Base-by-base conservation (phyloP, 2,888 invertebrate genomes). In the Hemistola chrysoprasaria region DNA sequence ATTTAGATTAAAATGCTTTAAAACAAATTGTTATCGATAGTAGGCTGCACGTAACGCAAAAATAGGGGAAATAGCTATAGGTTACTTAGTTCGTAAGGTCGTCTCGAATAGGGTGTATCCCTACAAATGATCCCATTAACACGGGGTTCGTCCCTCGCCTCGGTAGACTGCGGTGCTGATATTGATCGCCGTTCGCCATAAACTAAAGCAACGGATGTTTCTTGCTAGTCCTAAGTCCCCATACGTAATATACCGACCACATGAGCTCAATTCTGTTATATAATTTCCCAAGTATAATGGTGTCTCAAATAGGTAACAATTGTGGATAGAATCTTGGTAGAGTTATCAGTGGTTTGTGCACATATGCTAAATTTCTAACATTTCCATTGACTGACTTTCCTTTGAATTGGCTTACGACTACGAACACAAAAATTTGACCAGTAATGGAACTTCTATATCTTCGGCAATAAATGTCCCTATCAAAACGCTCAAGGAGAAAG, bases 101-200 rank as follows among this genome's bases (percentile, higher is more conserved):
- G 59, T 61, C 61, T 58, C 59, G 53, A 59, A 56, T 65, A 65
- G 65, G 67, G 63, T 65, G 69, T 65, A 66, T 67, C 67, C 68
- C 65, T 73, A 70, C 69, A 71, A 74, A 75, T 73, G 71, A 72
- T 69, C 65, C 72, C 69, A 74, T 74, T 77, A 74, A 61, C 67
- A 67, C 71, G 56, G 56, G 71, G 71, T 61, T 68, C 65, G 65
- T 65, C 73, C 71, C 75, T 67, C 75, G 66, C 69, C 75, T 67
- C 75, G 66, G 68, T 56, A 62, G 53, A 58, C 61, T 65, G 53
- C 71, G 60, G 59, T 58, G 59, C 56, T 65, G 62, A 65, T 76
- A 77, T 77, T 63, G 76, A 77, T 76, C 75, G 67, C 50, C 41
- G 50, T 55, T 76, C 75, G 67, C 50, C 41, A 52, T 55, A 55